These are phyloP conservation scores for Pinctada fucata DNA, from an alignment of 2,888 invertebrate species.

Conservation along the genomic window DNA sequence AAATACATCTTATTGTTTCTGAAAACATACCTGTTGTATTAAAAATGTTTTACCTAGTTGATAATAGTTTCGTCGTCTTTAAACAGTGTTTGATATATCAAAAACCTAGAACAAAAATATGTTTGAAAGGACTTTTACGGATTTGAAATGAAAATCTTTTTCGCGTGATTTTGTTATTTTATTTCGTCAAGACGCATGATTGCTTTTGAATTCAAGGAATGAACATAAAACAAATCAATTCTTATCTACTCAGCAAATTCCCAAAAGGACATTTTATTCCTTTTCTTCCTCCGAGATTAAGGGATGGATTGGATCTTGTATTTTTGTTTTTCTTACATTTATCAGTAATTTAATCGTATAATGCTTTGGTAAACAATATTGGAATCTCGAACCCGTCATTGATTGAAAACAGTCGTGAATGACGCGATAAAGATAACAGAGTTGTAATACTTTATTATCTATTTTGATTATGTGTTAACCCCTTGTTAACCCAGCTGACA, in stretches of 20 bases:
- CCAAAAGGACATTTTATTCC: no score
- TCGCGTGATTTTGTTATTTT: no score
- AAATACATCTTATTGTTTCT: constrained; percentile 42
- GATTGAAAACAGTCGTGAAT: constrained; percentile 22
- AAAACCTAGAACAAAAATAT: no score
- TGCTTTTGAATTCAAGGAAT: no score
- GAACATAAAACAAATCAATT: no score
- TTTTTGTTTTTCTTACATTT: constrained; percentile 34
- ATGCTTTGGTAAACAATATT: constrained; percentile 31
- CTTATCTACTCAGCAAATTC: no score
- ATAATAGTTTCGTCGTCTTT: neutral
- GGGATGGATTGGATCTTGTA: constrained; percentile 19
- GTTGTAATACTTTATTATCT: constrained; percentile 23
- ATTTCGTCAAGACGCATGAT: no score
- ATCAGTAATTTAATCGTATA: constrained; percentile 33
- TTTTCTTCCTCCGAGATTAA: neutral
- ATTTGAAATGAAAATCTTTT: no score
- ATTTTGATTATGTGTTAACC: constrained; percentile 19
- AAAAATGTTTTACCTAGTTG: neutral
- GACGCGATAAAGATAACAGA: constrained; percentile 17
- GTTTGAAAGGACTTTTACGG: no score
- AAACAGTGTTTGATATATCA: no score
- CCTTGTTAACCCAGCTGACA: constrained; percentile 25
- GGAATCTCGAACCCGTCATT: constrained; percentile 18
- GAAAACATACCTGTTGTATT: constrained; percentile 34